Evolutionary conservation across 2,797 vertebrate species (phyloP).

Genomic region (Hippoglossus hippoglossus): DNA sequence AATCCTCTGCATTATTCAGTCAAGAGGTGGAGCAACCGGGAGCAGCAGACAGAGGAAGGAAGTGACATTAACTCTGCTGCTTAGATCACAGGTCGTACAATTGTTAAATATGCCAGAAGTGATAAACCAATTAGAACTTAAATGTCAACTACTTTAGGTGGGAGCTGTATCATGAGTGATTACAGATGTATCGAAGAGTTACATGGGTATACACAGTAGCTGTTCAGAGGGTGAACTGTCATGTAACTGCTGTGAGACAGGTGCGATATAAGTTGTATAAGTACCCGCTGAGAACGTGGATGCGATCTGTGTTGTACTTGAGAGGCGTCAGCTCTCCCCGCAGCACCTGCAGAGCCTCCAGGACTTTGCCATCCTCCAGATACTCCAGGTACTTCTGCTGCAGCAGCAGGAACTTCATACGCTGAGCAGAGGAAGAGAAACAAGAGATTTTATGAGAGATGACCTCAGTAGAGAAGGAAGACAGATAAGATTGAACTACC

Average conservation of each 20-base stretch:
- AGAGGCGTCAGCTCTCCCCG: slow-evolving; percentile 97
- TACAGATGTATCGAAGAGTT: slow-evolving; percentile 14
- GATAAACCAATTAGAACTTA: not conserved
- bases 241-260: slow-evolving; percentile 8
- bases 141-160: not conserved
- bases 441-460: not conserved
- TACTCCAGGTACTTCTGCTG: slow-evolving; percentile 99
- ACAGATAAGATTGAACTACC: not conserved
- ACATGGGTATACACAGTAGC: not conserved
- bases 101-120: not conserved
- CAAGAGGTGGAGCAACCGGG: too few relatives aligned
- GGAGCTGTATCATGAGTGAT: slow-evolving; percentile 2
- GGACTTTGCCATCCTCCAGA: slow-evolving; percentile 98
- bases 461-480: not conserved
- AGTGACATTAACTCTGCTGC: too few relatives aligned
- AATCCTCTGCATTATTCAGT: too few relatives aligned
- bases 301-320: slow-evolving; percentile 99
- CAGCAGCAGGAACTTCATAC: slow-evolving; percentile 99
- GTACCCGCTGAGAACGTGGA: slow-evolving; percentile 99
- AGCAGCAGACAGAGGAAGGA: too few relatives aligned
- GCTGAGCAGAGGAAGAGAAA: slow-evolving; percentile 76
- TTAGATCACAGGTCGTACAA: not conserved
- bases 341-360: slow-evolving; percentile 98
- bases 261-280: slow-evolving; percentile 27
- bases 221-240: slow-evolving; percentile 1